A percentile compares a stretch with the other conserved stretches of the same genome.
Conservation (phyloP, 2,113 vertebrate species). For the Dascyllus trimaculatus region DNA sequence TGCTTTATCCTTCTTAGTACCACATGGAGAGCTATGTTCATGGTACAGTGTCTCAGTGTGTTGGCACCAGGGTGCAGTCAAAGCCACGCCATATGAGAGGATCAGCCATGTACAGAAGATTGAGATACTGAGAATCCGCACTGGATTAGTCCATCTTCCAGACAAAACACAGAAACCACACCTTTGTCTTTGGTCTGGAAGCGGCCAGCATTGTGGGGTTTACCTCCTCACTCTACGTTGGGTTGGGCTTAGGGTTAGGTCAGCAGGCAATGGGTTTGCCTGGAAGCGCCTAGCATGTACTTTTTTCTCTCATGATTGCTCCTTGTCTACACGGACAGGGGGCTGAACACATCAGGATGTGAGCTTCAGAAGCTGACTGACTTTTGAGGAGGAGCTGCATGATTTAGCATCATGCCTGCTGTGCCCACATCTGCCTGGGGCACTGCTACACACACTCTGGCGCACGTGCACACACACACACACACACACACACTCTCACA, state of each 20-base stretch:
- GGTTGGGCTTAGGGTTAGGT: slow-evolving; percentile 25
- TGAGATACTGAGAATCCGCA: slow-evolving; percentile 26
- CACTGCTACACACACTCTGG: slow-evolving; percentile 20
- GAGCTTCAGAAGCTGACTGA: slow-evolving; percentile 36
- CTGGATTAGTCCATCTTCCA: slow-evolving; percentile 53
- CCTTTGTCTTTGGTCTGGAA: slow-evolving; percentile 36
- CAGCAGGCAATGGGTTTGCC: slow-evolving; percentile 13
- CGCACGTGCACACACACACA: slow-evolving; percentile 23
- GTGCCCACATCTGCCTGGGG: slow-evolving; percentile 59
- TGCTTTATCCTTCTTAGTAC: slow-evolving; percentile 19
- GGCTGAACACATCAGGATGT: slow-evolving; percentile 17
- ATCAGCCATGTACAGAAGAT: slow-evolving; percentile 62
- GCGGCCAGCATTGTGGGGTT: not conserved
- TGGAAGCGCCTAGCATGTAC: slow-evolving; percentile 19
- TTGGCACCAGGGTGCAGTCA: slow-evolving; percentile 10
- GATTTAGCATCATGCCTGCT: slow-evolving; percentile 47
- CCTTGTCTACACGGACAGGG: slow-evolving; percentile 36
- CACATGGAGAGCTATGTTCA: not conserved
- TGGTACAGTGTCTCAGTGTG: slow-evolving; percentile 14
- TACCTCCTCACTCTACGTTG: not conserved
- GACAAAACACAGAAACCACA: slow-evolving; percentile 34
- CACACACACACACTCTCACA: slow-evolving; percentile 17
- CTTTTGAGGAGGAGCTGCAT: slow-evolving; percentile 51
- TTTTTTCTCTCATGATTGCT: slow-evolving; percentile 32
- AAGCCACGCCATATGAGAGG: slow-evolving; percentile 38